These are phyloP conservation scores for Sebastes miniatus DNA, from an alignment of 2,797 vertebrate genomes.

Conservation along the genomic window DNA sequence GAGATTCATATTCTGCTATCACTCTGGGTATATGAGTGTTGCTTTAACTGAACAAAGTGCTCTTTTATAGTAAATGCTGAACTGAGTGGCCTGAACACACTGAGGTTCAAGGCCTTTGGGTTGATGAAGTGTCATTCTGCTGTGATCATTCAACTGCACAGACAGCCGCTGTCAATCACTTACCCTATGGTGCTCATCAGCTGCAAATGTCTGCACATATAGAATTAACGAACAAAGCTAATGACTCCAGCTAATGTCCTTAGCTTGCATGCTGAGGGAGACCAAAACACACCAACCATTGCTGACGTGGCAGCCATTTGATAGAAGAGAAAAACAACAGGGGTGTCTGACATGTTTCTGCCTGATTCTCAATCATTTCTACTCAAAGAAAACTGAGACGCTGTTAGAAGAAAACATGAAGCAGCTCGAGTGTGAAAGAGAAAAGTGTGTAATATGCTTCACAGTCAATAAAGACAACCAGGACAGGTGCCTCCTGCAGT, in stretches of 20 bases:
- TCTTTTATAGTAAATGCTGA: neutral
- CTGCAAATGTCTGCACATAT: slow-evolving; percentile 26
- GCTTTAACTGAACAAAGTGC: neutral
- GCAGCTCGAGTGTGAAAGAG: neutral
- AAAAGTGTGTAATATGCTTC: neutral
- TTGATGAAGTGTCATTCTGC: slow-evolving; percentile 4
- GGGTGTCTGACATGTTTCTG: neutral
- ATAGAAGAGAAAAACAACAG: neutral
- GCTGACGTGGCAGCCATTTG: slow-evolving; percentile 10
- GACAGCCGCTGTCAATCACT: slow-evolving; percentile 27
- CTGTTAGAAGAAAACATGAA: neutral
- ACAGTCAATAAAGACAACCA: neutral
- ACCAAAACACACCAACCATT: neutral
- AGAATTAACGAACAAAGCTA: slow-evolving; percentile 15
- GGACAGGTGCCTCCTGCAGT: neutral
- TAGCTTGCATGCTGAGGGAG: slow-evolving; percentile 19
- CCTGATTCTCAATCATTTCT: neutral
- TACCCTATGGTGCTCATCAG: slow-evolving; percentile 7
- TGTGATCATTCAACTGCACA: slow-evolving; percentile 1
- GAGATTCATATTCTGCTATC: neutral
- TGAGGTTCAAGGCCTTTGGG: neutral
- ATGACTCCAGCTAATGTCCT: slow-evolving; percentile 4
- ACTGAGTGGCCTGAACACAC: neutral
- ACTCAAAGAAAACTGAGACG: neutral
- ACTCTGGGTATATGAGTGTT: neutral